Conservation (phyloP, 2,113 vertebrate species). For the Smithornis capensis region DNA sequence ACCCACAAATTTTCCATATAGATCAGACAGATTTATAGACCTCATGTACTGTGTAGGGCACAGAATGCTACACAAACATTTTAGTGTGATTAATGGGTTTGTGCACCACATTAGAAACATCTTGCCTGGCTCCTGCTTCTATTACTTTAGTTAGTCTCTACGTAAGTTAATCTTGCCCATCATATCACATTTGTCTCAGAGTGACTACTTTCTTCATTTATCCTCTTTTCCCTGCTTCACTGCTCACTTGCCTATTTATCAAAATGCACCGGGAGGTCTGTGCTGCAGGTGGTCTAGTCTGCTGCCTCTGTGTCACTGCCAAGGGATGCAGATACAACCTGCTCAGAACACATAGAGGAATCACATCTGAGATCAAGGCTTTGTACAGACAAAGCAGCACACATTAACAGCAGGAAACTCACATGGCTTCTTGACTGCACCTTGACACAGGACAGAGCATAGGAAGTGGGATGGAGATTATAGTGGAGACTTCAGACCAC, state of each 20-base stretch:
- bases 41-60: neutral
- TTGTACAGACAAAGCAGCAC: neutral
- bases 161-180: constrained; percentile 18
- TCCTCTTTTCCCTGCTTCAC: neutral
- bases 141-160: constrained; percentile 10
- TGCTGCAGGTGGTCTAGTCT: neutral
- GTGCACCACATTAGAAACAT: constrained; percentile 23
- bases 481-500: neutral
- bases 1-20: neutral
- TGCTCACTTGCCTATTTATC: neutral
- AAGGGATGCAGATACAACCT: neutral
- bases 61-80: neutral
- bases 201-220: constrained; percentile 21
- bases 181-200: neutral
- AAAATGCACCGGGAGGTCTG: neutral
- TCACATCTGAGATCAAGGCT: neutral
- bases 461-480: neutral
- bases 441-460: fast-evolving
- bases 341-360: neutral
- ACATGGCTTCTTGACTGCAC: neutral
- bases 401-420: neutral
- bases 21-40: constrained; percentile 19
- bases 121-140: neutral
- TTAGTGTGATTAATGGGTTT: constrained; percentile 40
- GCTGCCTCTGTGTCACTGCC: fast-evolving